Percentiles rank a stretch among this genome's conserved stretches.
These are phyloP conservation scores for Sebastes taczanowskii DNA, from an alignment of 2,797 vertebrate species.

Conservation along the genomic window DNA sequence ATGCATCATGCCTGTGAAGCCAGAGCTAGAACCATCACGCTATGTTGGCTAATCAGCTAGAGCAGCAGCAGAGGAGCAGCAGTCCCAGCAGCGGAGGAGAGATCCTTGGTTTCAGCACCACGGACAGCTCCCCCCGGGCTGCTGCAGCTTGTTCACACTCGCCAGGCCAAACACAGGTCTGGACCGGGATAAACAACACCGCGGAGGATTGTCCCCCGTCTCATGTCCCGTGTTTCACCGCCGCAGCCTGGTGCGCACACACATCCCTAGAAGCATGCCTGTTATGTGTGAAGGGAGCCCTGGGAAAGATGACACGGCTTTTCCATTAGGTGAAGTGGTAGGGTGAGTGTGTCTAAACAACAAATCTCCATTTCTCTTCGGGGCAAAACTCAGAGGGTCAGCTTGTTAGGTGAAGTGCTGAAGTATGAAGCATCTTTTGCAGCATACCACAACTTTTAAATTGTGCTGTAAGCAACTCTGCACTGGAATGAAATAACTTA, in stretches of 20 bases:
- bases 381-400: not conserved
- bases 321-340: slow-evolving; percentile 49
- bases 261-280: not conserved
- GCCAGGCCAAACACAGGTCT: slow-evolving; percentile 40
- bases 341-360: slow-evolving; percentile 12
- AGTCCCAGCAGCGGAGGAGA: not conserved
- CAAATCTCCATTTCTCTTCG: slow-evolving; percentile 2
- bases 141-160: slow-evolving; percentile 47
- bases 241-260: not conserved
- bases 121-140: slow-evolving; percentile 58
- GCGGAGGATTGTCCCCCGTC: not conserved
- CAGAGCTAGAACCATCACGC: not conserved
- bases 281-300: not conserved
- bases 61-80: not conserved
- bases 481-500: not conserved
- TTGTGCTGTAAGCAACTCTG: not conserved
- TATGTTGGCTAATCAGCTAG: not conserved
- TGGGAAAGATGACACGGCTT: slow-evolving; percentile 38
- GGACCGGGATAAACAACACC: slow-evolving; percentile 23
- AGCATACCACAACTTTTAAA: not conserved
- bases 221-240: not conserved
- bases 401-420: not conserved
- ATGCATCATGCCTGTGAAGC: not conserved
- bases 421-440: not conserved
- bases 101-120: slow-evolving; percentile 57